Evolutionary conservation across 2,888 invertebrate genomes (phyloP), one percentile per base, ranked within the genome.

Genomic region (Erpobdella octoculata): DNA sequence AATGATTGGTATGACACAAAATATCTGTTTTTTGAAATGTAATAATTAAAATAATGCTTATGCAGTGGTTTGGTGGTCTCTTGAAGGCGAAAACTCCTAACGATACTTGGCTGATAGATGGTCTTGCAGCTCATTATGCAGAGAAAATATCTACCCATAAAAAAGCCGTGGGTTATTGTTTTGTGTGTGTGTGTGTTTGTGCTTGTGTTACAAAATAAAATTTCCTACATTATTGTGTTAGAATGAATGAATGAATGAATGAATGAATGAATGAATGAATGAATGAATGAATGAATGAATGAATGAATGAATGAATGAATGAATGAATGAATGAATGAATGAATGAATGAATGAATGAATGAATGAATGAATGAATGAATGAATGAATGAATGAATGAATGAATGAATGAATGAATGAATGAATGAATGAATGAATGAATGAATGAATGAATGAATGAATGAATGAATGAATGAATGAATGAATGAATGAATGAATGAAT

Each of bases 281-380:
- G 6, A 15, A 21, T 33, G 53, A 48, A 68, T 48, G 53, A 48
- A 58, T 48, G 53, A 48, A 68, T 46, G 53, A 48, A 68, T 48
- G 68, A 46, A 68, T 48, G 46, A 46, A 58, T 59, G 48, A 46
- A 68, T 68, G 48, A 46, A 58, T 61, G 33, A 61, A 61, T 61
- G 33, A 12, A 61, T 21, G 61, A 21, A 61, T 61, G 3, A 21
- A 41, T 41, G 46, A 41, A 41, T 41, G 9, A 58, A 61, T 61
- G 28, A 61, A 61, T 21, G 28, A 33, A 5, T 61, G 68, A 65
- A 6, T 68, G 41, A 46, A 46, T 67, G 68, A 41, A 67, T 67
- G 38, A n/a, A 58, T 41, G 41, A 37, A n/a, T 65, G 46, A 3
- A 3, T 1, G 46, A 46, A 46, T 46, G n/a, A n/a, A n/a, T n/a